Evolutionary conservation across 2,797 vertebrate species (phyloP), one percentile per base, ranked within the genome.

Genomic region (Gymnothorax javanicus): DNA sequence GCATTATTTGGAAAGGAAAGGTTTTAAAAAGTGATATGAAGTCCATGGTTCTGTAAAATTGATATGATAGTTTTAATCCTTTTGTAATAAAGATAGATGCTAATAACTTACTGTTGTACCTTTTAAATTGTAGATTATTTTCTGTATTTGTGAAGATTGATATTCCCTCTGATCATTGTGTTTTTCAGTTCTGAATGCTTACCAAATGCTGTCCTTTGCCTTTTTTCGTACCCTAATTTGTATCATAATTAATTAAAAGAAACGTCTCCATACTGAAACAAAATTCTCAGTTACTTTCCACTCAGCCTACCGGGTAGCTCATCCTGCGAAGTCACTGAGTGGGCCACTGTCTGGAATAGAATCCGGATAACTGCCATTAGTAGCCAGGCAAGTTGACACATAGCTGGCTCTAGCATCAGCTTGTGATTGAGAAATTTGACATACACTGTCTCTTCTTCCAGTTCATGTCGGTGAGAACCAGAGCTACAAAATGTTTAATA

Each of bases 51-150:
- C 3, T 67, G 7, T 4, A 9, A n/a, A 67, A n/a, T n/a, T 67
- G 9, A 2, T 8, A n/a, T n/a, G 23, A n/a, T 7, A 67, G 43
- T 77, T 15, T 50, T 17, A 43, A 50, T 73, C 27, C 8, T 73
- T 33, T 73, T 33, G 15, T 33, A 33, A 33, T 77, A 13, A 77
- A 5, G 33, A 50, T 77, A 50, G 13, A 77, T 52, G 73, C 79
- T 87, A 75, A 84, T 87, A 89, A 86, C 82, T 33, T 50, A 56
- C 20, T 57, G 86, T 86, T 88, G 81, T 88, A 58, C 64, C 7
- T 67, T 67, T 67, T 7, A n/a, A 7, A 8, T 7, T 67, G 23
- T 67, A 8, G 33, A 43, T 43, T 67, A 67, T 67, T 67, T 17
- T 20, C 60, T 62, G 60, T 62, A 62, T 67, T 67, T 67, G 23